Percentiles rank a stretch among this genome's conserved stretches.
phyloP scores from a whole-genome alignment of 2,113 vertebrate genomes.

The Cephalopholis sonnerati region DNA sequence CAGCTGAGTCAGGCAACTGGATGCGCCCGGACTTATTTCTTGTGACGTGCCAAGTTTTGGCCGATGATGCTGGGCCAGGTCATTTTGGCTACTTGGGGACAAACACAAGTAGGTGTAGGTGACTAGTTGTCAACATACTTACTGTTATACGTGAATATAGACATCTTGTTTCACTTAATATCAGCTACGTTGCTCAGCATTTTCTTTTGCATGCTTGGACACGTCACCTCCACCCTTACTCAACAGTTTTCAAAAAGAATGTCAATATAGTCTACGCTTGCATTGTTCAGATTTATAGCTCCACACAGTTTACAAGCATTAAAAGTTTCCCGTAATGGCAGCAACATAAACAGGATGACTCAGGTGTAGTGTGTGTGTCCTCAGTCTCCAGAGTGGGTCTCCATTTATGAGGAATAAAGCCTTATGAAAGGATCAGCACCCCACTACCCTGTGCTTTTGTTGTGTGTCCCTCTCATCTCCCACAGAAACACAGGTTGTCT shows the following conservation, averaged over 20 bases:
- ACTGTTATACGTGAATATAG: too few species aligned
- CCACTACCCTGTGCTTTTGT: conserved; percentile 35
- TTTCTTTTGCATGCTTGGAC: not conserved
- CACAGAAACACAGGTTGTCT: conserved; percentile 33
- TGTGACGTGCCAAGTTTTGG: too few species aligned
- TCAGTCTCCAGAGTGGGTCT: conserved; percentile 17
- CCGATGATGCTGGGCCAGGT: too few species aligned
- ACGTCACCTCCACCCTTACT: not conserved
- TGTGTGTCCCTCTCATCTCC: conserved; percentile 23
- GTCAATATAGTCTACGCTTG: not conserved
- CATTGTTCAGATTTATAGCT: conserved; percentile 14
- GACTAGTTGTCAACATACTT: too few species aligned
- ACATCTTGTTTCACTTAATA: too few species aligned
- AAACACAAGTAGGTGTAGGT: too few species aligned
- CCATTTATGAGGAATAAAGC: conserved; percentile 42
- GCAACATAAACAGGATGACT: conserved; percentile 39
- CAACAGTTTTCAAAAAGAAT: conserved; percentile 1
- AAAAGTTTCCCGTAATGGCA: conserved; percentile 21
- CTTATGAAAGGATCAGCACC: conserved; percentile 50
- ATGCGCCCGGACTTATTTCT: too few species aligned
- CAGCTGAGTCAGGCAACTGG: too few species aligned
- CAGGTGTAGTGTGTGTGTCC: conserved; percentile 32
- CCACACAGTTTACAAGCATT: conserved; percentile 10
- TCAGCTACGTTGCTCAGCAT: not conserved
- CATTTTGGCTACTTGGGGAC: too few species aligned